A percentile compares a stretch with the other conserved stretches of the same genome.
Evolutionary conservation across 2,888 invertebrate genomes (phyloP).

Genomic region (Orchesella flavescens): DNA sequence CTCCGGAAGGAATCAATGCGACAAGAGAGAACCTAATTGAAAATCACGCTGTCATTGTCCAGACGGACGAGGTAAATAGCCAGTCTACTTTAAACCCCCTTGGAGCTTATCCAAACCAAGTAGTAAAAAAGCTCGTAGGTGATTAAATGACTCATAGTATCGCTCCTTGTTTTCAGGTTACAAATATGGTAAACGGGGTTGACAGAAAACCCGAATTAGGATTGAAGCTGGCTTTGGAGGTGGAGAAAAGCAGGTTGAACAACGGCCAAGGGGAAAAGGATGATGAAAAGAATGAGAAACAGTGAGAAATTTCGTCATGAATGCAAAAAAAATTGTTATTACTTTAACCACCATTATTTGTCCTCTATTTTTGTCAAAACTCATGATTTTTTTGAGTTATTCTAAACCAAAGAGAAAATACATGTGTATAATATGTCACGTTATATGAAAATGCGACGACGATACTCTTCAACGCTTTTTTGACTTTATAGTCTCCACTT

Average conservation of each 20-base stretch:
- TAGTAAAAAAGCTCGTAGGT: background rate
- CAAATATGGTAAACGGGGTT: constrained; percentile 89
- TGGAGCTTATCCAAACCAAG: background rate
- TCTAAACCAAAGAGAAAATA: background rate
- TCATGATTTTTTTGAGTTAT: background rate
- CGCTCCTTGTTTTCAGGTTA: constrained; percentile 79
- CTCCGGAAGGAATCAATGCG: constrained; percentile 86
- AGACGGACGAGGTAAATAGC: constrained; percentile 83
- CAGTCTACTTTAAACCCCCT: constrained; percentile 48
- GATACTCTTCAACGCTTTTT: no score
- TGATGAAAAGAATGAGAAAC: background rate
- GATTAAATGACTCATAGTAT: no score
- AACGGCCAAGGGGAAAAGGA: background rate
- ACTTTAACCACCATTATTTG: background rate
- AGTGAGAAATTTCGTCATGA: background rate
- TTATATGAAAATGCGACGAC: background rate
- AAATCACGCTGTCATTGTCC: constrained; percentile 87
- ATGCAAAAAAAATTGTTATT: background rate
- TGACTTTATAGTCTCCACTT: no score
- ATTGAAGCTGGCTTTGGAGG: constrained; percentile 89
- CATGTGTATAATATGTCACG: no score
- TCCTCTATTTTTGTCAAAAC: background rate
- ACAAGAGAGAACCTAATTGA: constrained; percentile 84
- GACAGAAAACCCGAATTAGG: constrained; percentile 91
- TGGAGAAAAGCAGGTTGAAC: constrained; percentile 76